A percentile compares a stretch with the other conserved stretches of the same genome.
These are phyloP conservation scores for Oscheius onirici DNA, from an alignment of 2,888 invertebrate genomes.

Conservation along the genomic window DNA sequence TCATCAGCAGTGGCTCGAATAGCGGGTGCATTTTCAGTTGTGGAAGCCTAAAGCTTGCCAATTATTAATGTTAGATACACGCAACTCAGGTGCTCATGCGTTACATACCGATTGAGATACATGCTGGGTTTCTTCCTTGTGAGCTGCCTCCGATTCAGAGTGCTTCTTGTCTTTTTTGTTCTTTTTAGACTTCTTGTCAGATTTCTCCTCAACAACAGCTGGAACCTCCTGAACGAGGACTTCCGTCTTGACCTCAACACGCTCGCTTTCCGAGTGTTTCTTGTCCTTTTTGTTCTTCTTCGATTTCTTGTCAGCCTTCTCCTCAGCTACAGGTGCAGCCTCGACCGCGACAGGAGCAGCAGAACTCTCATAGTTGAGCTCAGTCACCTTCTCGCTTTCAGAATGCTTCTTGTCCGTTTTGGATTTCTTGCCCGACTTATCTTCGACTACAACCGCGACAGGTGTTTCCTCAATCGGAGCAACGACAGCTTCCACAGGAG, in stretches of 20 bases:
- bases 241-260: not conserved
- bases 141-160: conserved; percentile 39
- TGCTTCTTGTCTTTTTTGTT: conserved; percentile 43
- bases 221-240: not conserved
- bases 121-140: not conserved
- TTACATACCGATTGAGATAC: not conserved
- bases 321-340: too few species aligned
- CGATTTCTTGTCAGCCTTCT: too few species aligned
- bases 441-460: conserved; percentile 4
- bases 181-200: conserved; percentile 25
- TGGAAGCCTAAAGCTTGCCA: not conserved
- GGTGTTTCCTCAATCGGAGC: not conserved
- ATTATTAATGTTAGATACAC: not conserved
- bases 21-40: too few species aligned
- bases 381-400: not conserved
- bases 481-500: not conserved
- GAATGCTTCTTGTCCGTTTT: not conserved
- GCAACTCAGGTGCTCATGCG: not conserved
- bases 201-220: not conserved
- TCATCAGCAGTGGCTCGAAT: not conserved
- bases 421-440: not conserved
- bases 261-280: not conserved
- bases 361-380: not conserved
- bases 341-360: too few species aligned
- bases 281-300: too few species aligned